Base-by-base conservation (phyloP, 2,888 invertebrate species). In the Andrena chrysosceles region DNA sequence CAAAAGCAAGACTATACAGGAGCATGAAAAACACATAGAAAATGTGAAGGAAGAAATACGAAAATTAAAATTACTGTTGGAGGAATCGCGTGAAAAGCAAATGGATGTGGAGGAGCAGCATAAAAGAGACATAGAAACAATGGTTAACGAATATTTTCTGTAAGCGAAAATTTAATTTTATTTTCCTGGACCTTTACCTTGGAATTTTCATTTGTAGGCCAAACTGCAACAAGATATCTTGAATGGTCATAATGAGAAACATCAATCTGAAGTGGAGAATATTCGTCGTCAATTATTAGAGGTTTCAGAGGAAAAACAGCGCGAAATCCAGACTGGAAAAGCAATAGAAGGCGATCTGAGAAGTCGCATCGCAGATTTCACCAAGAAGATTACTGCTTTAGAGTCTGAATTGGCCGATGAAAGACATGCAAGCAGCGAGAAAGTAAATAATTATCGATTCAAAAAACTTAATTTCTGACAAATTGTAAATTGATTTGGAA, bases 1-100 rank as follows among this genome's bases (percentile, higher is more conserved):
- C 72, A 94, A 94, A 78, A 88, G 91, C 64, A 92, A 89, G 83
- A 92, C 93, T 31, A 93, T 94, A 84, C 82, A 84, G n/a, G 93
- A 94, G 67, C 89, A 92, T 29, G 93, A 92, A 52, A 92, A 89
- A 49, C 90, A 90, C 2, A 92, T 93, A 4, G 91, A 92, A 5
- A 91, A 93, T 10, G 85, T 91, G 89, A 93, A 90, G 42, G 87
- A 85, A 2, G 90, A 91, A 67, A 77, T 90, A 6, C 81, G 63
- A 52, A 87, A 77, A 35, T 71, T 93, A 2, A 86, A 83, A 66
- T 33, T 66, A n/a, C 89, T 91, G 54, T 69, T 90, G 10, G 81
- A 84, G 1, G 87, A 89, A 29, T 64, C 92, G 0, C 83, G 74
- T 20, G 83, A 86, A 3, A 91, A 88, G 23, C 86, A 90, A 73